Base-by-base conservation (phyloP, 2,113 vertebrate species). In the Lepus timidus region DNA sequence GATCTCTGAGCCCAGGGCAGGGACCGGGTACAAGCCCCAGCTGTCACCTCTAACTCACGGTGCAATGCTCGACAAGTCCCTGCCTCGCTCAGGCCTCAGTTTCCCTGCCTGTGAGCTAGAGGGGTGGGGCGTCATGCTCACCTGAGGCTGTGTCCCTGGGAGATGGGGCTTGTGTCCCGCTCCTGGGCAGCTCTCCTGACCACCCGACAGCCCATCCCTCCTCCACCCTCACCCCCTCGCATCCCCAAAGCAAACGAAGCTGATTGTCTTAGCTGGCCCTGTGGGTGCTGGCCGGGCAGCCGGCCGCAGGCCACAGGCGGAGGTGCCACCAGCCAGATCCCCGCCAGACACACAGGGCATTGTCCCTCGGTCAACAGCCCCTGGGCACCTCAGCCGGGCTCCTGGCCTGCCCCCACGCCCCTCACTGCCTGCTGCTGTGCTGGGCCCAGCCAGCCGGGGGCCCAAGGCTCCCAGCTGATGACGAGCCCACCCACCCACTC, bases 311-410 rank as follows among this genome's bases (percentile, higher is more conserved):
- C 97, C 97, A 91, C 95, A 97, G 94, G 94, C 95, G 16, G 97
- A 96, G 96, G 88, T 94, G 96, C 96, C 96, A 95, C 91, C 91
- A 70, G 62, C 96, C 96, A 95, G 92, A 75, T 88, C 92, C 95
- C 96, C 87, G 2, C 86, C 95, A 95, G 96, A 97, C 97, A 97
- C 97, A 97, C 97, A 96, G 88, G 96, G 74, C 97, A 97, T 97
- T 97, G 97, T 97, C 96, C 96, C 78, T 96, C 1, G 55, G 97
- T 97, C 97, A 97, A 97, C 97, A 97, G 96, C 96, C 96, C 95
- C 55, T 89, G 97, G 96, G 97, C 97, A 97, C 97, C 97, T 95
- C 80, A 64, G 93, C 90, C 85, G 4, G 1, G 93, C 55, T 97
- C 92, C 92, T 96, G 95, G 96, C 94, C 92, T 65, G 81, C 89